Base-by-base conservation (phyloP, 2,888 invertebrate species). In the Rotaria magnacalcarata region DNA sequence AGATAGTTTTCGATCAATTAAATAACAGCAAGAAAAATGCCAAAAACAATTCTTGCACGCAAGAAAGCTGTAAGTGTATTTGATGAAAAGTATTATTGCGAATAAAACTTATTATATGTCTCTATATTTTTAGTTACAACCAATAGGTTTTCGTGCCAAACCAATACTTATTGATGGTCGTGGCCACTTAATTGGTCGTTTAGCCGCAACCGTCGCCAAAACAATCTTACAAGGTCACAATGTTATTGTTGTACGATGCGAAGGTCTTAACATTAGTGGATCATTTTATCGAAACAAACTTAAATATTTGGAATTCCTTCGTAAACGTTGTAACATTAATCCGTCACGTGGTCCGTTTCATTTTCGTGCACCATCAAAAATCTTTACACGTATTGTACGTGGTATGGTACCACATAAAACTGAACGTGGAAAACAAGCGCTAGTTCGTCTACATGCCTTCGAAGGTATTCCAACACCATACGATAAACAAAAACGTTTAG, bases 371-470 rank as follows among this genome's bases (percentile, higher is more conserved):
- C 99, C 99, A 85, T 95, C 95, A 90, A 96, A 96, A 92, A 96
- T 99, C 90, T 94, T 99, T 92, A 96, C 95, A 95, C 95, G 97
- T 92, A 95, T 96, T 89, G 96, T 98, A 88, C 93, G 97, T 93
- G 98, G 97, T 89, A 99, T 99, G 99, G 93, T 99, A 90, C 99
- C 99, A 90, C 97, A 98, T 93, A 99, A 98, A 93, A 95, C 96
- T 88, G 94, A 95, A 92, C 95, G 98, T 89, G 99, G 99, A 88
- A 96, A 96, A 93, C 94, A 94, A 89, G 97, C 98, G 74, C 92
- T 99, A 86, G 94, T 94, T 88, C 94, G 95, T 90, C 93, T 99
- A 89, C 96, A 96, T 91, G 94, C 95, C 11, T 97, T 95, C 90
- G 99, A 99, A 92, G 99, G 99, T 87, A 95, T 97, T 90, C 99